A percentile compares a stretch with the other conserved stretches of the same genome.
These are phyloP conservation scores for Stramonita haemastoma DNA, from an alignment of 2,888 invertebrate species.

Conservation along the genomic window DNA sequence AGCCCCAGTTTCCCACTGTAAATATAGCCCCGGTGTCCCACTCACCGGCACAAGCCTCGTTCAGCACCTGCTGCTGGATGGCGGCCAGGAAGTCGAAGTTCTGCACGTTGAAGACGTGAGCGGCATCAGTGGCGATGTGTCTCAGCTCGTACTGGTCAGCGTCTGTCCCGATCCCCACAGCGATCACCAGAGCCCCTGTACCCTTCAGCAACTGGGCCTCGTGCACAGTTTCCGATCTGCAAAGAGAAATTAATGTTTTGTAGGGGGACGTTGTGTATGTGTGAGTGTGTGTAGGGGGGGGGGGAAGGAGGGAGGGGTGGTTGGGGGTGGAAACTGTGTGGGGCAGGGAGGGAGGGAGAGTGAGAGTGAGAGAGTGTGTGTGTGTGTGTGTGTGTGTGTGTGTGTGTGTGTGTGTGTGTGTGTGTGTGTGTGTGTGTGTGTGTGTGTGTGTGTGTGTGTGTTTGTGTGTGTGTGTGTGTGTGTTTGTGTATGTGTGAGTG, in stretches of 20 bases:
- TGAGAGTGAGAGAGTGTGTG: too few species aligned
- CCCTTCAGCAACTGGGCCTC: slow-evolving; percentile 28
- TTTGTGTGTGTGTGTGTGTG: neutral
- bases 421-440: neutral
- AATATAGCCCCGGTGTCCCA: neutral
- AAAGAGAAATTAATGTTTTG: neutral
- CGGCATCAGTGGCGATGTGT: slow-evolving; percentile 35
- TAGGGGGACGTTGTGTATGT: neutral
- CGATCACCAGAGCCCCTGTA: slow-evolving; percentile 41
- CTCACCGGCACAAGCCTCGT: slow-evolving; percentile 38
- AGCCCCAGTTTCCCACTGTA: too few species aligned
- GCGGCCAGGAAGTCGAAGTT: slow-evolving; percentile 37
- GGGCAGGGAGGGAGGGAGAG: too few species aligned
- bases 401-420: too few species aligned
- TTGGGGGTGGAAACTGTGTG: too few species aligned
- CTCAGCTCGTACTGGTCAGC: slow-evolving; percentile 31
- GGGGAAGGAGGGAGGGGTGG: too few species aligned
- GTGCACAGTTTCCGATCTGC: slow-evolving; percentile 29
- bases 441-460: slow-evolving; percentile 1
- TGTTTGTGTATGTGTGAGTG: neutral
- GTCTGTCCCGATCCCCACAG: slow-evolving; percentile 39
- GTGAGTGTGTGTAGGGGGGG: neutral
- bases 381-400: too few species aligned
- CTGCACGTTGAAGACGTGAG: slow-evolving; percentile 40
- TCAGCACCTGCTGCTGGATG: slow-evolving; percentile 41